These are phyloP conservation scores for Nomada ferruginata DNA, from an alignment of 2,888 invertebrate genomes.

Conservation along the genomic window DNA sequence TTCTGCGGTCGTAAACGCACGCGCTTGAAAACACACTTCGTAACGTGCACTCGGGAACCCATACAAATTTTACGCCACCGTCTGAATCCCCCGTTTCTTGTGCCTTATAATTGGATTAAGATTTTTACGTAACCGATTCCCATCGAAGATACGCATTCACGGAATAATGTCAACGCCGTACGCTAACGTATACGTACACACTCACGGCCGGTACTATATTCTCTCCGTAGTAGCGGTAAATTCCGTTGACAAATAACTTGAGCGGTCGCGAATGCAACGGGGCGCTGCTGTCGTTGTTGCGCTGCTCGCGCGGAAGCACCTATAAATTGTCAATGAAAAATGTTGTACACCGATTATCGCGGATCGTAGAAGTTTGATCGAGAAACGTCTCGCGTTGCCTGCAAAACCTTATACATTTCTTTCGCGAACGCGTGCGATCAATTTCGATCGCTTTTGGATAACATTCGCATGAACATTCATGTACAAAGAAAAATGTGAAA, in stretches of 20 bases:
- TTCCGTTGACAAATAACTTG: slow-evolving; percentile 39
- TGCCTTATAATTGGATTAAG: slow-evolving; percentile 11
- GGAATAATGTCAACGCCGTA: slow-evolving; percentile 20
- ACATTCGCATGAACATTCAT: neutral
- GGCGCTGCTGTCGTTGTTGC: slow-evolving; percentile 31
- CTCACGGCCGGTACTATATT: slow-evolving; percentile 4
- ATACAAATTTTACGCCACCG: neutral
- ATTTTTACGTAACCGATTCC: slow-evolving; percentile 30
- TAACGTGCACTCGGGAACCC: neutral
- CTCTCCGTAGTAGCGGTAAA: slow-evolving; percentile 24
- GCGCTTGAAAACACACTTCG: slow-evolving; percentile 5
- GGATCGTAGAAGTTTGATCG: neutral
- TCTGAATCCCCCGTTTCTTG: neutral
- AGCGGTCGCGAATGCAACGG: neutral
- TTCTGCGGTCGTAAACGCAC: slow-evolving; percentile 6
- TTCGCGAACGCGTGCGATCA: neutral
- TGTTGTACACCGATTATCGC: neutral
- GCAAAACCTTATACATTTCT: neutral
- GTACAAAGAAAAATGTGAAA: neutral
- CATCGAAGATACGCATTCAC: neutral
- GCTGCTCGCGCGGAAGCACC: neutral
- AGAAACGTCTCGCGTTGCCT: neutral
- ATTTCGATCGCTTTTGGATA: neutral
- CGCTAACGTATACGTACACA: slow-evolving; percentile 8
- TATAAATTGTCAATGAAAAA: neutral